Percentiles rank a stretch among this genome's conserved stretches.
phyloP scores from a whole-genome alignment of 2,888 invertebrate species.

The Agrochola litura region DNA sequence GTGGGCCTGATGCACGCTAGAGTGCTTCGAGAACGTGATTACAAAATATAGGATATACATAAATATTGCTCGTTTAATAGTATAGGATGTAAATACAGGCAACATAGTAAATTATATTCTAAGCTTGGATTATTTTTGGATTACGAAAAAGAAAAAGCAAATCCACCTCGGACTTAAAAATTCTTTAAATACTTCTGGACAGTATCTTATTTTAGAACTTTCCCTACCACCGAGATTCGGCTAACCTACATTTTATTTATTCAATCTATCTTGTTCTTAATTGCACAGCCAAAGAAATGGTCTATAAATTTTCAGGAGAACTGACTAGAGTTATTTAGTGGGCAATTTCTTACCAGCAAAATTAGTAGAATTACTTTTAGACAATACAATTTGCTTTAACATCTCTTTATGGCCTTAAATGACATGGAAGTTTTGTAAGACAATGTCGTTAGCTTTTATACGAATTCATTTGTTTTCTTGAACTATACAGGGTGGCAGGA shows the following conservation, averaged over 20 bases:
- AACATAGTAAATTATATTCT: no score
- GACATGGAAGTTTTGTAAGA: constrained; percentile 50
- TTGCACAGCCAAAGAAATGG: constrained; percentile 67
- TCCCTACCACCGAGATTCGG: constrained; percentile 44
- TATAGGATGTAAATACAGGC: no score
- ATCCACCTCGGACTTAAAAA: background rate
- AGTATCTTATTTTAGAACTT: constrained; percentile 23
- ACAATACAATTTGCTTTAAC: constrained; percentile 67
- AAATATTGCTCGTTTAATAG: no score
- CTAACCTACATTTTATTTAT: constrained; percentile 65
- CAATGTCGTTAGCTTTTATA: constrained; percentile 30
- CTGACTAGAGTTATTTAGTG: constrained; percentile 71
- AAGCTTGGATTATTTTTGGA: background rate
- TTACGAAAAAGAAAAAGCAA: background rate
- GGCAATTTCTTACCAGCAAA: constrained; percentile 70
- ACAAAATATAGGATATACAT: no score
- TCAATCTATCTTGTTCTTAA: constrained; percentile 69
- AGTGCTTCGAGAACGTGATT: no score
- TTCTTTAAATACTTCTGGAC: background rate
- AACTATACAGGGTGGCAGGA: no score
- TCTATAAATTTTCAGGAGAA: constrained; percentile 70
- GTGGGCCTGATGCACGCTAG: no score
- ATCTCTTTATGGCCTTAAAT: constrained; percentile 62
- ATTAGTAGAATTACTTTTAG: constrained; percentile 65
- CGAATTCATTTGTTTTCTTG: constrained; percentile 22